Evolutionary conservation across 2,113 vertebrate genomes (phyloP).

Genomic region (Pituophis catenifer): DNA sequence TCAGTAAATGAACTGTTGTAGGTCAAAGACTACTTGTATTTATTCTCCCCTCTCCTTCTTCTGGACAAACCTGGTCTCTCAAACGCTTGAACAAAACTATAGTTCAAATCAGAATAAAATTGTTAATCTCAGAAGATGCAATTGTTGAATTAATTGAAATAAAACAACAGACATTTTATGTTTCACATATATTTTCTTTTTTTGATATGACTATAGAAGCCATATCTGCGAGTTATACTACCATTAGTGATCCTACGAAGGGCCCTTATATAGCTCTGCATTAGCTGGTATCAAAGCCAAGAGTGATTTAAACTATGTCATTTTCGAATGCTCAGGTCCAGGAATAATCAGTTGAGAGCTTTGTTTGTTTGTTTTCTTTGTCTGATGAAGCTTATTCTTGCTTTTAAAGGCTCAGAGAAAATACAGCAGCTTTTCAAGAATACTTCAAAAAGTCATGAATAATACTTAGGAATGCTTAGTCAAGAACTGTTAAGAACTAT

Average conservation of each 20-base stretch:
- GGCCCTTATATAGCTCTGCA: conserved; percentile 27
- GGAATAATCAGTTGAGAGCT: conserved; percentile 41
- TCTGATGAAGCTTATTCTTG: conserved; percentile 28
- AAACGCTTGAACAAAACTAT: not conserved
- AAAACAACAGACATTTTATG: not conserved
- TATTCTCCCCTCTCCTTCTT: not conserved
- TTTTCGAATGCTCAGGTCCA: conserved; percentile 40
- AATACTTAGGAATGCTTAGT: conserved; percentile 26
- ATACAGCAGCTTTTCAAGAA: conserved; percentile 35
- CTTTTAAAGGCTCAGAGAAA: conserved; percentile 35
- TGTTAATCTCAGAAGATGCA: not conserved
- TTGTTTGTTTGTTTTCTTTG: conserved; percentile 31
- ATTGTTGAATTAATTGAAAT: not conserved
- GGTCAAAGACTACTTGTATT: not conserved
- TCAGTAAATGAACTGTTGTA: not conserved
- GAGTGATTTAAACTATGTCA: conserved; percentile 21
- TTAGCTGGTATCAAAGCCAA: conserved; percentile 35
- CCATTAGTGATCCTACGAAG: not conserved
- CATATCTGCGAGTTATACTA: not conserved
- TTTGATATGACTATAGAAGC: not conserved
- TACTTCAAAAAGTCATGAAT: conserved; percentile 22
- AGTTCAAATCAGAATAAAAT: not conserved
- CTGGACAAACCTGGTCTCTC: not conserved
- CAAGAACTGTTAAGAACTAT: not conserved
- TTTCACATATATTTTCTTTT: not conserved